Base-by-base conservation (phyloP, 1,140 invertebrate species). In the Globodera rostochiensis region DNA sequence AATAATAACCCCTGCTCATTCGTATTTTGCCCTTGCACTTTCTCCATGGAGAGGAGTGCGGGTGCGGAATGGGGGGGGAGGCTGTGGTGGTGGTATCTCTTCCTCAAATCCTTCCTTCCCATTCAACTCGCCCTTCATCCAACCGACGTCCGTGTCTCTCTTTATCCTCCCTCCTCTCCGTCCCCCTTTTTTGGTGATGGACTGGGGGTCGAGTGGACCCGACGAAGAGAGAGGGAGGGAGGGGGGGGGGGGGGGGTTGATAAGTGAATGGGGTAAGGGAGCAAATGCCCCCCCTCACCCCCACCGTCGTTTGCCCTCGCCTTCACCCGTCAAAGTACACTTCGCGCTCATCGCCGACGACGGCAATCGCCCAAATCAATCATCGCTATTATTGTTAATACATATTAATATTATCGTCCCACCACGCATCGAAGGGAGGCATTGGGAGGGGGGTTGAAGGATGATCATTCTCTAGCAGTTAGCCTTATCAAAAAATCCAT, bases 401-500 rank as follows among this genome's bases (percentile, higher is more conserved):
- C 57, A 60, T 64, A 64, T 19, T 64, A 64, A 64, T 64, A 19
- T 19, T 6, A 19, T 19, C 11, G 57, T 19, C 36, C 36, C 57
- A 53, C 7, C 15, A 64, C 57, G 57, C 57, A 64, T 19, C 57
- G 57, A 19, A 19, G 57, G 50, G 50, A 53, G 50, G 4, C 7
- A 53, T 53, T 19, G 57, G 11, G 19, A 5, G 57, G 57, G 57
- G 19, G 57, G 19, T 3, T 1, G 19, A 64, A 15, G 57, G 19
- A 11, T 53, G 53, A 53, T 53, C 53, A 53, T 53, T 13, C 15
- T 19, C 6, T 15, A 4, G 11, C 57, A 19, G 5, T 64, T 64
- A 64, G 57, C 57, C 57, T 64, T 64, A 64, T 64, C 57, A 64
- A 64, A 64, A 64, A 64, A 64, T 64, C 57, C 11, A 64, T 64